These are phyloP conservation scores for Adelphocoris suturalis DNA, from an alignment of 2,888 invertebrate species.

Conservation along the genomic window DNA sequence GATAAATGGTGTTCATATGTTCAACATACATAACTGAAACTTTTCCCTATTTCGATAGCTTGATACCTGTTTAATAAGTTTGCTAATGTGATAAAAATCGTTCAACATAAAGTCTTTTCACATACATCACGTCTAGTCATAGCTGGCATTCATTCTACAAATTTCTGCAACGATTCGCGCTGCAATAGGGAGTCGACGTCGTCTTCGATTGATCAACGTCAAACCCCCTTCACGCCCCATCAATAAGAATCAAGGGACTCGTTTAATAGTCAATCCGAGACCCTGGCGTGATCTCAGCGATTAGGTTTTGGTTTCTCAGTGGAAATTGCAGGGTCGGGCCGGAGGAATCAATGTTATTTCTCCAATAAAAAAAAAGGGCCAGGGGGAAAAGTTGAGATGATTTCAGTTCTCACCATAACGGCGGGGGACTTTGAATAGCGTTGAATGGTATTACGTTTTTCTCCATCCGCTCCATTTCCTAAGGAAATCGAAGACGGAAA, in stretches of 20 bases:
- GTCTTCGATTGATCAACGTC: slow-evolving; percentile 11
- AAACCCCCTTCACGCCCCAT: background rate
- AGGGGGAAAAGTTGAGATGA: background rate
- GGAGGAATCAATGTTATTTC: slow-evolving; percentile 2
- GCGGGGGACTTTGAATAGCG: slow-evolving; percentile 5
- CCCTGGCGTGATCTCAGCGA: slow-evolving; percentile 8
- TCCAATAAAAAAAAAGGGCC: background rate
- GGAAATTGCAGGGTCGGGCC: slow-evolving; percentile 12
- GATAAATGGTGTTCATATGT: no score
- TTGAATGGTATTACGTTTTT: background rate
- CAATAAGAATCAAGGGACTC: slow-evolving; percentile 23
- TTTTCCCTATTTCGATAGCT: no score
- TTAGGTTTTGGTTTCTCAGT: slow-evolving; percentile 28
- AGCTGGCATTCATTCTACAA: no score
- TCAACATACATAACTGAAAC: no score
- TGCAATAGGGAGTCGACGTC: background rate
- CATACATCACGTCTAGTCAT: no score
- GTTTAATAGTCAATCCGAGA: slow-evolving; percentile 20
- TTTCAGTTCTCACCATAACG: background rate
- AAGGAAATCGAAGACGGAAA: background rate
- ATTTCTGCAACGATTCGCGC: no score
- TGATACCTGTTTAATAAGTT: no score
- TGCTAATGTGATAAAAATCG: no score
- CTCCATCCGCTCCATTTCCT: background rate
- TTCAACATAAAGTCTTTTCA: no score